Evolutionary conservation across 2,888 invertebrate genomes (phyloP).

Genomic region (Cryptocheilus praepositus): DNA sequence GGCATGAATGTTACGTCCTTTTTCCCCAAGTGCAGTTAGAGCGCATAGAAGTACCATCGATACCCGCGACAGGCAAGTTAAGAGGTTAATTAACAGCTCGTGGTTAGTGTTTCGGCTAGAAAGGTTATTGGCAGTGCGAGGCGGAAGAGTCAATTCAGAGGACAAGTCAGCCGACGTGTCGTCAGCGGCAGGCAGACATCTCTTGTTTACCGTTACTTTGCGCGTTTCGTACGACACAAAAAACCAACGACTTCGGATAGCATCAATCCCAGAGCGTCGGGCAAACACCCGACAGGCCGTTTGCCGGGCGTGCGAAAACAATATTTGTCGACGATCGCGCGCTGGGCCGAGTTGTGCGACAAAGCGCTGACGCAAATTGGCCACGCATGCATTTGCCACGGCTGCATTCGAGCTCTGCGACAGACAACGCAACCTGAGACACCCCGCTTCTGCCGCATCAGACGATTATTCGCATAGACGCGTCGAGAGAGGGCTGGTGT

Average conservation of each 20-base stretch:
- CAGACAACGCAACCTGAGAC: constrained; percentile 10
- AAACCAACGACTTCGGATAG: too few relatives aligned
- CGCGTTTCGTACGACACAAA: neutral
- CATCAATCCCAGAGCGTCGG: too few relatives aligned
- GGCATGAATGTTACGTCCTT: constrained; percentile 33
- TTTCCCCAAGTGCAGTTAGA: constrained; percentile 48
- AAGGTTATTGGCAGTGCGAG: constrained; percentile 72
- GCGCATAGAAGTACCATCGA: constrained; percentile 54
- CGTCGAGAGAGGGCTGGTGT: constrained; percentile 27
- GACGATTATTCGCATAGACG: constrained; percentile 23
- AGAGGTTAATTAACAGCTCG: constrained; percentile 58
- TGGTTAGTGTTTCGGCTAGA: constrained; percentile 68
- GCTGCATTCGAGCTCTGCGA: constrained; percentile 4
- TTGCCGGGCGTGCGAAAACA: too few relatives aligned
- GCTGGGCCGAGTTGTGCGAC: neutral
- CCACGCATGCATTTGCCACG: constrained; percentile 25
- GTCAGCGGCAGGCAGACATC: constrained; percentile 37
- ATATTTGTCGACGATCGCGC: constrained; percentile 5
- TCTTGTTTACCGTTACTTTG: constrained; percentile 7
- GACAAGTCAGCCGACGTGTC: constrained; percentile 41
- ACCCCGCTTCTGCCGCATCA: constrained; percentile 37
- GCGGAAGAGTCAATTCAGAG: constrained; percentile 57
- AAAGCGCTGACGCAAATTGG: constrained; percentile 17
- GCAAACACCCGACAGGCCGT: too few relatives aligned
- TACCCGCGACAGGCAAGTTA: constrained; percentile 55